These are phyloP conservation scores for Etheostoma spectabile DNA, from an alignment of 2,113 vertebrate species.

Conservation along the genomic window DNA sequence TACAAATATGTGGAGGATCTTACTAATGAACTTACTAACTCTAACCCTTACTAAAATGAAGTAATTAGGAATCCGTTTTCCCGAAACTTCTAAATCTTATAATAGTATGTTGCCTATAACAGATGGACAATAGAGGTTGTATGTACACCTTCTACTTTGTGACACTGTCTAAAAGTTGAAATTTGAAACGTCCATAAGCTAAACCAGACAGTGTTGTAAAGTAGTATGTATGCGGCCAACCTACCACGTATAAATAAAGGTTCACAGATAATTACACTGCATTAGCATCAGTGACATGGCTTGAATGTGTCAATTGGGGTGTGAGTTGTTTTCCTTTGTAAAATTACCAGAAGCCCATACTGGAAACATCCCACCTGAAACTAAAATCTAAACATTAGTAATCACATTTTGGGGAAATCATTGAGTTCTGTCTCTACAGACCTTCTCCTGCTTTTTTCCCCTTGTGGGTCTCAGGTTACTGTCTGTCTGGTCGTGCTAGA, in stretches of 20 bases:
- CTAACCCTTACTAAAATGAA: background rate
- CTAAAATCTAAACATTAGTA: background rate
- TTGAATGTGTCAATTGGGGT: too few relatives aligned
- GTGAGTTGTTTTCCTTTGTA: background rate
- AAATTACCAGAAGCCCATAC: background rate
- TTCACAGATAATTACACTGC: background rate
- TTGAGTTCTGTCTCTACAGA: background rate
- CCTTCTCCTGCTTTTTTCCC: too few relatives aligned
- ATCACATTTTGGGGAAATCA: too few relatives aligned
- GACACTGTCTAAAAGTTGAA: too few relatives aligned
- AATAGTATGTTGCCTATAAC: background rate
- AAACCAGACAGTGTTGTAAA: background rate
- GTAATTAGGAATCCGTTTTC: background rate
- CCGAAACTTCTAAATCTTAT: background rate
- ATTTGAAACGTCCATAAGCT: too few relatives aligned
- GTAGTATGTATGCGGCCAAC: background rate
- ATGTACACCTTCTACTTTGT: background rate
- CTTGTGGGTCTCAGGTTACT: too few relatives aligned
- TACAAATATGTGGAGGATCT: background rate
- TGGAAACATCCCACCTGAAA: background rate
- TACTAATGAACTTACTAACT: background rate
- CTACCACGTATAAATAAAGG: background rate
- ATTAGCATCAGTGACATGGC: background rate
- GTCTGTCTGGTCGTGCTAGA: too few relatives aligned
- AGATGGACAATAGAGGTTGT: background rate